A percentile compares a stretch with the other conserved stretches of the same genome.
Conservation (phyloP, 2,888 invertebrate species). For the Aricia artaxerxes region DNA sequence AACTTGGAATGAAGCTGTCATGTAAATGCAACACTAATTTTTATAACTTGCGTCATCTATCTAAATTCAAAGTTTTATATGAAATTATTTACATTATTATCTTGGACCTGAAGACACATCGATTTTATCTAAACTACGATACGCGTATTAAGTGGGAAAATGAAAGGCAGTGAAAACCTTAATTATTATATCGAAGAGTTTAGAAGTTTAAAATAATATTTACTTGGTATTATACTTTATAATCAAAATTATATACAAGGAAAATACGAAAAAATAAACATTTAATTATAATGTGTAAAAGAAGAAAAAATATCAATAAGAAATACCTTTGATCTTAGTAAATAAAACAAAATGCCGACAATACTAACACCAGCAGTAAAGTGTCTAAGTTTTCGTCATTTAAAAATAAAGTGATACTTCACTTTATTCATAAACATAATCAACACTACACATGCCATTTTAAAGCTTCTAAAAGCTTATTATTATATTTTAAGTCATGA, state of each 20-base stretch:
- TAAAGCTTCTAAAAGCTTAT: slow-evolving; percentile 24
- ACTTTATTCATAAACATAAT: background rate
- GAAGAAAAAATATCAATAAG: background rate
- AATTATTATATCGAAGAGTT: background rate
- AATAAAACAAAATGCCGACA: background rate
- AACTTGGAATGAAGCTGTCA: background rate
- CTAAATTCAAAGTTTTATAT: slow-evolving; percentile 3
- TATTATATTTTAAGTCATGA: slow-evolving; percentile 12
- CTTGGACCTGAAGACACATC: slow-evolving; percentile 25
- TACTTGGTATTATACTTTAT: background rate
- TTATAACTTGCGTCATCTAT: background rate
- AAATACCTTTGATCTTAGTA: background rate
- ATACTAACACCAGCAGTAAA: background rate
- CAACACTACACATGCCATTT: background rate
- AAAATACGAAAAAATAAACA: slow-evolving; percentile 2
- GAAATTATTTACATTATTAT: slow-evolving; percentile 24
- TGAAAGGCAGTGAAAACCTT: slow-evolving; percentile 1
- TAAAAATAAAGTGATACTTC: background rate
- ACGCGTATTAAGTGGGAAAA: slow-evolving; percentile 1
- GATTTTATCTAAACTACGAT: slow-evolving; percentile 8
- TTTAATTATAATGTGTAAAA: background rate
- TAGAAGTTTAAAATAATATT: background rate
- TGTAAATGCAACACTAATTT: slow-evolving; percentile 9
- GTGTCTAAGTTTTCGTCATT: background rate
- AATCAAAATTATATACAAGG: background rate